These are phyloP conservation scores for Cheilinus undulatus DNA, from an alignment of 2,113 vertebrate genomes.

Conservation along the genomic window DNA sequence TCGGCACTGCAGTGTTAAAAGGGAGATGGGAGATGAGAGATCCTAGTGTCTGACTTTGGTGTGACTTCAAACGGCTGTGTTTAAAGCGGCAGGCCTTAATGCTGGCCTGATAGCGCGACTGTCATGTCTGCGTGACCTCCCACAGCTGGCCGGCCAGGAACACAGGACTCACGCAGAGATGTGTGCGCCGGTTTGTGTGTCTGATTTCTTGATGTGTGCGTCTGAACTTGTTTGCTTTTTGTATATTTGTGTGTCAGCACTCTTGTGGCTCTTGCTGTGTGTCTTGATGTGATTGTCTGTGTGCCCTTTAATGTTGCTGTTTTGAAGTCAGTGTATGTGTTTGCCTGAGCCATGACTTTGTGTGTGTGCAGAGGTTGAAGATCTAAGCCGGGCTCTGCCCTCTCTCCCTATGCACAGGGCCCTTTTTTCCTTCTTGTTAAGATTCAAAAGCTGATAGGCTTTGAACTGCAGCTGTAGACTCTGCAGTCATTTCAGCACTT, in stretches of 20 bases:
- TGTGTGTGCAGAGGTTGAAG: slow-evolving; percentile 68
- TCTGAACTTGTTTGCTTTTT: slow-evolving; percentile 69
- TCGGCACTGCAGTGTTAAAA: slow-evolving; percentile 83
- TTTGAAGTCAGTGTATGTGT: slow-evolving; percentile 74
- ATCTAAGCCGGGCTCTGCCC: slow-evolving; percentile 77
- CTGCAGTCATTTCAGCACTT: slow-evolving; percentile 70
- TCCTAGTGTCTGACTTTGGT: slow-evolving; percentile 85
- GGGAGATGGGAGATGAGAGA: slow-evolving; percentile 85
- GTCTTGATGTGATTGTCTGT: slow-evolving; percentile 79
- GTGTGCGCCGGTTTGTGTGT: slow-evolving; percentile 36
- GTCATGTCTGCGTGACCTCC: slow-evolving; percentile 81
- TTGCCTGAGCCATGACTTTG: slow-evolving; percentile 61
- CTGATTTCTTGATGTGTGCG: slow-evolving; percentile 62
- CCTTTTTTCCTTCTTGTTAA: slow-evolving; percentile 79
- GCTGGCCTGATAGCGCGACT: slow-evolving; percentile 81
- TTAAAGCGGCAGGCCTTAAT: slow-evolving; percentile 84
- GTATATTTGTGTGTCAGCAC: slow-evolving; percentile 75
- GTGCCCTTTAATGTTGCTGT: slow-evolving; percentile 76
- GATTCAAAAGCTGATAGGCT: slow-evolving; percentile 78
- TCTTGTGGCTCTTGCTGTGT: slow-evolving; percentile 77
- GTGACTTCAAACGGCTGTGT: slow-evolving; percentile 85
- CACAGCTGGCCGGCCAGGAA: slow-evolving; percentile 79
- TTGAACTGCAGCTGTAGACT: slow-evolving; percentile 77
- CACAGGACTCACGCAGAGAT: slow-evolving; percentile 60
- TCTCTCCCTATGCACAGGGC: slow-evolving; percentile 75